phyloP scores from a whole-genome alignment of 2,888 invertebrate species.

The Melinaea menophilus region DNA sequence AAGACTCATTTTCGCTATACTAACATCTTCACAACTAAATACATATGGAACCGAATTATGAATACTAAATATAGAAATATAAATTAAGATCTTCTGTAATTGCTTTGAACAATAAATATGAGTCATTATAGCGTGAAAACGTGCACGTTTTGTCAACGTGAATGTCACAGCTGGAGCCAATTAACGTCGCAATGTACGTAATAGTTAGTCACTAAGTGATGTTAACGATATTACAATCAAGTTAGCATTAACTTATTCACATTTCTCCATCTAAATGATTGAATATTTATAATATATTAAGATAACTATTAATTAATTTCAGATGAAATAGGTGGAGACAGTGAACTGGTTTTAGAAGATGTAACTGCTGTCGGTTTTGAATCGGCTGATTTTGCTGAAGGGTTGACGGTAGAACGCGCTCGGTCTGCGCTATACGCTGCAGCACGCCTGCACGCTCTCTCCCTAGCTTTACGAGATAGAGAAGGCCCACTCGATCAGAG shows the following conservation, averaged over 20 bases:
- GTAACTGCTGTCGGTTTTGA: constrained; percentile 81
- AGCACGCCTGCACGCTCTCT: constrained; percentile 85
- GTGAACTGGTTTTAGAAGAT: constrained; percentile 86
- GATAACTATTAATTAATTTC: constrained; percentile 34
- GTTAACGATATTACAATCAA: no score
- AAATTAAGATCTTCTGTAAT: no score
- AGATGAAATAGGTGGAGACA: constrained; percentile 73
- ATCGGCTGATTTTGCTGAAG: constrained; percentile 83
- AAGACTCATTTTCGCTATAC: no score
- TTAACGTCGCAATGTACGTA: no score
- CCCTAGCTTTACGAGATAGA: constrained; percentile 75
- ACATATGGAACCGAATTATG: no score
- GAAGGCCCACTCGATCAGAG: constrained; percentile 70
- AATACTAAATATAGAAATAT: no score
- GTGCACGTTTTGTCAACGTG: no score
- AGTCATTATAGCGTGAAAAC: no score
- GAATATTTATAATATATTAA: not conserved
- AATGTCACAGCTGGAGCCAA: no score
- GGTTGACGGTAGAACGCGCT: constrained; percentile 80
- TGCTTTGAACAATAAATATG: no score
- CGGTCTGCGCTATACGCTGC: constrained; percentile 84
- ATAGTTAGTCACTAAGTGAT: no score
- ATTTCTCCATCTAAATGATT: not conserved
- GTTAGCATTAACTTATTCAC: not conserved
- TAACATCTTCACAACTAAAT: no score